phyloP scores from a whole-genome alignment of 2,113 vertebrate species.

The Andinoacara biseriatus region DNA sequence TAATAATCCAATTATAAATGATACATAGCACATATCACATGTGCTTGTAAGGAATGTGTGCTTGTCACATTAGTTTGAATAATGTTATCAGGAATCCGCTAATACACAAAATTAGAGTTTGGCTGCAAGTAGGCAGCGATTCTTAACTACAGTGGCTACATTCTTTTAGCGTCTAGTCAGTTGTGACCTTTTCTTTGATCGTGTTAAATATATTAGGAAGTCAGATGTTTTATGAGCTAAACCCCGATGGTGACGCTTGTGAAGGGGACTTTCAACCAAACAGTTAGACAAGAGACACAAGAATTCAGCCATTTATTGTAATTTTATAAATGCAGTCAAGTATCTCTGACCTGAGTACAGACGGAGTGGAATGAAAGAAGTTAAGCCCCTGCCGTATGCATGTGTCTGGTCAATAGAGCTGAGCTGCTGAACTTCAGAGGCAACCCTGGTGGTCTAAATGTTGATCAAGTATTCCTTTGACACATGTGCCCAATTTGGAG shows the following conservation, averaged over 20 bases:
- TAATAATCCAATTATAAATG: not conserved
- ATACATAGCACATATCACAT: not conserved
- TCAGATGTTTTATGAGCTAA: constrained; percentile 6
- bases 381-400: constrained; percentile 48
- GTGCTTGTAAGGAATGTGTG: not conserved
- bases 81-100: not conserved
- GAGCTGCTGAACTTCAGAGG: constrained; percentile 54
- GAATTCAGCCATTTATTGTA: not conserved
- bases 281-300: not conserved
- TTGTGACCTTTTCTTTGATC: not conserved
- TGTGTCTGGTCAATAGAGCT: constrained; percentile 32
- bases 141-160: not conserved
- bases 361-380: constrained; percentile 10
- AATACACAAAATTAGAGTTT: not conserved
- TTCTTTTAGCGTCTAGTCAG: not conserved
- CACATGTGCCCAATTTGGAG: constrained; percentile 13
- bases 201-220: not conserved
- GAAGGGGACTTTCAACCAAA: not conserved
- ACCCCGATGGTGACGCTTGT: not conserved
- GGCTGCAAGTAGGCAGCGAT: not conserved
- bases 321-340: constrained; percentile 3
- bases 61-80: not conserved
- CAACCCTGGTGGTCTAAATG: constrained; percentile 40
- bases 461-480: constrained; percentile 7
- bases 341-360: not conserved